These are phyloP conservation scores for Erythrocercus mccallii DNA, from an alignment of 2,113 vertebrate genomes.

Conservation along the genomic window DNA sequence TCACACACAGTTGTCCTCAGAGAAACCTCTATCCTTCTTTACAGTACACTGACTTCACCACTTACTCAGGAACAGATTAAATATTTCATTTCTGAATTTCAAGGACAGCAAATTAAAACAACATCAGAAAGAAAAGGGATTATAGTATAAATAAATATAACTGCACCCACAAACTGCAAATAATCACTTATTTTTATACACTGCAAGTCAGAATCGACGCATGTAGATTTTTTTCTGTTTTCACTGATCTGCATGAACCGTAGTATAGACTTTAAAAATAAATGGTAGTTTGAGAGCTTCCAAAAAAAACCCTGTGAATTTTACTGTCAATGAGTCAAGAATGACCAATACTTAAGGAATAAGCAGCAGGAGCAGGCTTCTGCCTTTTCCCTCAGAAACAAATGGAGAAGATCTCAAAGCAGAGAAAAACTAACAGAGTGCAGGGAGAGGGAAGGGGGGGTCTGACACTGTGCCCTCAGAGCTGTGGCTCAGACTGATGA, in stretches of 20 bases:
- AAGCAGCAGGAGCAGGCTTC: not conserved
- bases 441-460: not conserved
- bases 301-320: not conserved
- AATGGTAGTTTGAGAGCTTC: not conserved
- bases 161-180: not conserved
- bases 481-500: constrained; percentile 39
- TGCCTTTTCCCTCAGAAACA: not conserved
- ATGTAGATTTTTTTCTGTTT: not conserved
- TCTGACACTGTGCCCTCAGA: constrained; percentile 24
- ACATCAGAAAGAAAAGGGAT: not conserved
- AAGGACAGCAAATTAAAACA: not conserved
- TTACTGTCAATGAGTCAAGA: not conserved
- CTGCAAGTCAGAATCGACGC: not conserved
- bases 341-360: not conserved
- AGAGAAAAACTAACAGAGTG: not conserved
- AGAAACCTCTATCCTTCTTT: not conserved
- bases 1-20: not conserved
- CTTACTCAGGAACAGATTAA: not conserved
- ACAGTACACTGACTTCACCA: not conserved
- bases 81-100: not conserved
- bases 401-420: not conserved
- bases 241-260: not conserved
- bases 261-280: not conserved
- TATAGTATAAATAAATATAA: not conserved
- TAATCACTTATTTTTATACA: not conserved